phyloP scores from a whole-genome alignment of 2,113 vertebrate genomes.

The Oncorhynchus masou region DNA sequence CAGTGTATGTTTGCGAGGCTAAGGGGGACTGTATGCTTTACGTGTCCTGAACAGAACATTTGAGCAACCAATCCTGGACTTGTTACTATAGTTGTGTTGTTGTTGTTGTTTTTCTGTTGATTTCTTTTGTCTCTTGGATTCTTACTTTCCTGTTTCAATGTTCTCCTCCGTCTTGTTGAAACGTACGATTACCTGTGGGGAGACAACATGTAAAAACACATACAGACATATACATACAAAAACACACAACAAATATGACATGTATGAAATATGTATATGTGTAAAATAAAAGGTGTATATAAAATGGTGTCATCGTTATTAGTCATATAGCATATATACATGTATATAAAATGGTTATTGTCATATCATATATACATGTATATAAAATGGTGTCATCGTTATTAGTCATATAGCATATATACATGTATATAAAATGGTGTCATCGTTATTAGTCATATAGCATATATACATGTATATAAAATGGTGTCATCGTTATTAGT shows the following conservation, averaged over 20 bases:
- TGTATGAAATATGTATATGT: conserved; percentile 47
- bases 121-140: conserved; percentile 47
- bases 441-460: too few species aligned
- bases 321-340: too few species aligned
- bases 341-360: too few species aligned
- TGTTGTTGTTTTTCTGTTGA: conserved; percentile 53
- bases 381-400: neutral
- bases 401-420: too few species aligned
- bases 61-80: neutral
- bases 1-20: neutral
- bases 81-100: neutral
- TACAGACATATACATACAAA: conserved; percentile 5
- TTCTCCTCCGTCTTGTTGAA: conserved; percentile 51
- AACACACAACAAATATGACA: conserved; percentile 23
- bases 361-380: neutral
- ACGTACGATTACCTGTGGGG: conserved; percentile 49
- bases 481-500: neutral
- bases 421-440: neutral
- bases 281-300: conserved; percentile 67
- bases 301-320: too few species aligned
- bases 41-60: neutral
- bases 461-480: neutral
- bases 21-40: neutral
- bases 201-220: conserved; percentile 35
- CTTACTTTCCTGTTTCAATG: conserved; percentile 19